Base-by-base conservation (phyloP, 2,797 vertebrate species). In the Eospalax fontanierii region DNA sequence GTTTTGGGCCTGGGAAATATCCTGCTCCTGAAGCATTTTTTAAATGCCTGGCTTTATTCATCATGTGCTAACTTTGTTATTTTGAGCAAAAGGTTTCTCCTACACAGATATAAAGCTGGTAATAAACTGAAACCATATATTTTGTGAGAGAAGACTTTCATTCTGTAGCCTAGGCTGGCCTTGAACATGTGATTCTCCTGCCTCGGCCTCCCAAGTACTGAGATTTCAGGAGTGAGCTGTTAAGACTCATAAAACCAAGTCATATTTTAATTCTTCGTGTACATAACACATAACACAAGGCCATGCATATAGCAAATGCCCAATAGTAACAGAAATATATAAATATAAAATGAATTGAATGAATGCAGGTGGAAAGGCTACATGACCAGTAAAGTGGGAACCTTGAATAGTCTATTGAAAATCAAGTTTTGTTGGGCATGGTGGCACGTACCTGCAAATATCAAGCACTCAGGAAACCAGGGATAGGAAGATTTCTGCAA, bases 11-110 rank as follows among this genome's bases (percentile, higher is more conserved):
- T 92, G 16, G 75, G 28, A 84, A 87, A 83, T 57, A 83, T 80
- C 87, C 84, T 70, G 30, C 18, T 82, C 65, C 74, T 75, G 38
- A 82, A 80, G 40, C 54, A 40, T 65, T 94, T 54, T 78, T 79
- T 57, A 50, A 70, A 79, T 93, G 35, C 65, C 40, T 84, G 50
- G 73, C 71, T 33, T 70, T 90, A 86, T 75, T 61, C 28, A 71
- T 75, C 54, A 59, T 40, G 57, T 81, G 19, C n/a, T 91, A 26
- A 46, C 65, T 80, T 80, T 80, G 28, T 80, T 84, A 92, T 35
- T 90, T 74, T 78, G n/a, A 89, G 74, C 40, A 35, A 94, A 35
- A 26, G 73, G 68, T 78, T 87, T 78, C 35, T 80, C 66, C 30
- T 91, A 59, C 24, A 78, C 18, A 79, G n/a, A 70, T 54, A 83